These are phyloP conservation scores for Martes martes DNA, from an alignment of 2,113 vertebrate species.

Conservation along the genomic window DNA sequence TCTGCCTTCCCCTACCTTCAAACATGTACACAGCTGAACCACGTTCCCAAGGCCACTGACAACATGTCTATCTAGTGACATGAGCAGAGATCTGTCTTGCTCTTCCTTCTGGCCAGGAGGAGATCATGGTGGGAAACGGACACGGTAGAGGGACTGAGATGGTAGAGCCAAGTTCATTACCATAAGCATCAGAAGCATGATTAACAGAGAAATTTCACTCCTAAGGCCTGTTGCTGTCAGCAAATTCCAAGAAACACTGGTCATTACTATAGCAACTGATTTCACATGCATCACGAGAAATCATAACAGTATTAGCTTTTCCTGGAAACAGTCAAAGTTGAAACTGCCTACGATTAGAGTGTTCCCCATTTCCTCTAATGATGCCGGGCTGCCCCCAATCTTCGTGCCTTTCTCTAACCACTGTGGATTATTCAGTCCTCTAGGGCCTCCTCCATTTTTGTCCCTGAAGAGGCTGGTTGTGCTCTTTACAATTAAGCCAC, in stretches of 20 bases:
- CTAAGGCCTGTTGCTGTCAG: constrained; percentile 20
- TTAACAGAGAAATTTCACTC: constrained; percentile 8
- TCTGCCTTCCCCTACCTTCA: background rate
- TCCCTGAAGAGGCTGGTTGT: background rate
- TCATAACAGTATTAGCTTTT: background rate
- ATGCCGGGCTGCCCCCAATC: background rate
- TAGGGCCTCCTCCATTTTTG: background rate
- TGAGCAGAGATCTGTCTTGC: background rate
- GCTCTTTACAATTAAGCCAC: background rate
- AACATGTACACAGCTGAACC: background rate
- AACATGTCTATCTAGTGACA: background rate
- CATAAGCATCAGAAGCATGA: background rate
- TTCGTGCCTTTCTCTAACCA: background rate
- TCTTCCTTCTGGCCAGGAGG: background rate
- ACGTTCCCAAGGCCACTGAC: background rate
- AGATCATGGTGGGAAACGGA: background rate
- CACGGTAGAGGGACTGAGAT: background rate
- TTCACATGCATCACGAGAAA: constrained; percentile 53
- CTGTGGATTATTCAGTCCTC: background rate
- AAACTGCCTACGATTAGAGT: background rate
- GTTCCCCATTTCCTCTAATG: constrained; percentile 13
- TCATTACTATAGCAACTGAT: constrained; percentile 53
- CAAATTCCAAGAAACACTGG: constrained; percentile 51
- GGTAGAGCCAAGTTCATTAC: background rate
- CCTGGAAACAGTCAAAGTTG: constrained; percentile 12